A percentile compares a stretch with the other conserved stretches of the same genome.
phyloP scores from a whole-genome alignment of 2,888 invertebrate genomes.

The Habrosyne pyritoides region DNA sequence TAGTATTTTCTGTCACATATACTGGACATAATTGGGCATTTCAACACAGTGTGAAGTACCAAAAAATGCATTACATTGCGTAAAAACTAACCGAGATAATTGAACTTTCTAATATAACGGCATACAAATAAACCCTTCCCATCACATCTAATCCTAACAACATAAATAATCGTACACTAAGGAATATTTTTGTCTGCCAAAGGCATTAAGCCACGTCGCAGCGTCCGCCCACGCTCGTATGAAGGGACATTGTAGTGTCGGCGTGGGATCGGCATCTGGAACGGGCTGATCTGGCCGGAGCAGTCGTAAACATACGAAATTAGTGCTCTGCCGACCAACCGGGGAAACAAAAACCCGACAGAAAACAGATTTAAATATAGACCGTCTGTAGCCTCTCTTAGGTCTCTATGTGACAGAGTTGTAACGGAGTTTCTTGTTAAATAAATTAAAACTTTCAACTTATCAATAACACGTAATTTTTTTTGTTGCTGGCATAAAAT shows the following conservation, averaged over 20 bases:
- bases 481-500: too few species aligned
- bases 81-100: too few species aligned
- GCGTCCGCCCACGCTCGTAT: slow-evolving; percentile 40
- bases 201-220: slow-evolving; percentile 5
- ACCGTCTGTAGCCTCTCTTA: slow-evolving; percentile 33
- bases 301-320: slow-evolving; percentile 77
- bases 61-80: too few species aligned
- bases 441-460: too few species aligned
- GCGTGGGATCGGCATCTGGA: slow-evolving; percentile 78
- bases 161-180: neutral
- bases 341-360: slow-evolving; percentile 69
- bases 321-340: slow-evolving; percentile 67
- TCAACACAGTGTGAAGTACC: too few species aligned
- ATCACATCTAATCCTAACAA: neutral
- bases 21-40: too few species aligned
- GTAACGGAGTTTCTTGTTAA: neutral
- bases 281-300: slow-evolving; percentile 57
- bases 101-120: neutral
- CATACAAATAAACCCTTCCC: neutral
- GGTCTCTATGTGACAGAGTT: neutral
- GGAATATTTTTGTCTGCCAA: slow-evolving; percentile 1
- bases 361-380: slow-evolving; percentile 70
- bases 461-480: too few species aligned
- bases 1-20: too few species aligned
- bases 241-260: slow-evolving; percentile 51